Evolutionary conservation across 2,113 vertebrate species (phyloP).

Genomic region (Apodemus sylvaticus): DNA sequence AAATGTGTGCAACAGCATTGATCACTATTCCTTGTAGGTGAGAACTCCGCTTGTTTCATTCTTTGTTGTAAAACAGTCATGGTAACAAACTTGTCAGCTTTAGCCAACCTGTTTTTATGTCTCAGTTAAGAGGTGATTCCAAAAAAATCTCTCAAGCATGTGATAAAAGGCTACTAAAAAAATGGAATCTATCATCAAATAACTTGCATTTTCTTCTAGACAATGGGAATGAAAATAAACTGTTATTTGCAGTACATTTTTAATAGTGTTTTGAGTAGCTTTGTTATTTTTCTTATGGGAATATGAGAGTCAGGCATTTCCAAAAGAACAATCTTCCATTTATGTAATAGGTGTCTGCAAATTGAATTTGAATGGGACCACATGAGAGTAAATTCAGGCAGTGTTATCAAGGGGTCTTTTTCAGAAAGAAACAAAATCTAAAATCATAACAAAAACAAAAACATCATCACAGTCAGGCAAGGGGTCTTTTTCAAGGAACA

Average conservation of each 20-base stretch:
- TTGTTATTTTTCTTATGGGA: slow-evolving; percentile 34
- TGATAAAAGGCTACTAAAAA: slow-evolving; percentile 73
- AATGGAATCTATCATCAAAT: slow-evolving; percentile 66
- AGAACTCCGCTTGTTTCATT: slow-evolving; percentile 53
- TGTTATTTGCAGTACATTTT: slow-evolving; percentile 71
- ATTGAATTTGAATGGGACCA: slow-evolving; percentile 40
- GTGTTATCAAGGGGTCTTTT: background rate
- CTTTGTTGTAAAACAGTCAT: slow-evolving; percentile 23
- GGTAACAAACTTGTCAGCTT: slow-evolving; percentile 1
- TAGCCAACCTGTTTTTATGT: slow-evolving; percentile 63
- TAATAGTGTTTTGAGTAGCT: slow-evolving; percentile 63
- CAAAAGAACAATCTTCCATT: background rate
- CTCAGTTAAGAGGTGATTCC: slow-evolving; percentile 66
- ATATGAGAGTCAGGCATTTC: background rate
- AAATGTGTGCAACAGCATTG: background rate
- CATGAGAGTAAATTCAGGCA: background rate
- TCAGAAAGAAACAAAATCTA: background rate
- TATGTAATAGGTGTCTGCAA: slow-evolving; percentile 26
- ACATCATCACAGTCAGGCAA: background rate
- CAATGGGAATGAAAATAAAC: slow-evolving; percentile 1
- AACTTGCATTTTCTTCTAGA: slow-evolving; percentile 34
- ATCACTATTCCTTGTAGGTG: background rate
- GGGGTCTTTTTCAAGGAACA: background rate
- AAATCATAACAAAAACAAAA: background rate
- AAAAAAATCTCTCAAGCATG: slow-evolving; percentile 69